phyloP scores from a whole-genome alignment of 2,113 vertebrate species.

The Empidonax alnorum region DNA sequence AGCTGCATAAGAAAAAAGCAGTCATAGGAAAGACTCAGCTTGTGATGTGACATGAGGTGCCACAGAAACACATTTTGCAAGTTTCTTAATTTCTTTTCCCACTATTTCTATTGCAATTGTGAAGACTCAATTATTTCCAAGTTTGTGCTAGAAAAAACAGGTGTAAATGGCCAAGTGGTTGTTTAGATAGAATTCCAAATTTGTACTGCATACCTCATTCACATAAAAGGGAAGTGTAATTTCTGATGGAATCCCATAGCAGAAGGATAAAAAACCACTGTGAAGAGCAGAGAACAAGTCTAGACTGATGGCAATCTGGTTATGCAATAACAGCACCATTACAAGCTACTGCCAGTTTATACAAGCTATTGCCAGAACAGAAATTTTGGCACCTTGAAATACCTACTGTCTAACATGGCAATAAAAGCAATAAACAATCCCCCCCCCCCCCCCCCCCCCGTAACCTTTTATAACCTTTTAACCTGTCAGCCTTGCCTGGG shows the following conservation, averaged over 20 bases:
- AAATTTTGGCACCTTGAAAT: not conserved
- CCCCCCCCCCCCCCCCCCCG: too few species aligned
- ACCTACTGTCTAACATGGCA: not conserved
- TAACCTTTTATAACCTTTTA: not conserved
- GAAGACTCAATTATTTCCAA: not conserved
- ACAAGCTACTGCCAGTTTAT: not conserved
- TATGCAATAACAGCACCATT: not conserved
- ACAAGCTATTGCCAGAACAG: not conserved
- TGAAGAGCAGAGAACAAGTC: not conserved
- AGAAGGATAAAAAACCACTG: not conserved
- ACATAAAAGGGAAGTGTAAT: conserved; percentile 21
- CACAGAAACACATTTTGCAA: not conserved
- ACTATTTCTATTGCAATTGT: not conserved
- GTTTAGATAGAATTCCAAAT: conserved; percentile 21
- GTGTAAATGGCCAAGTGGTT: not conserved
- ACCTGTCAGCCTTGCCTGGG: not conserved
- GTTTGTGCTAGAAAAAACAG: not conserved
- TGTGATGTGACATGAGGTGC: not conserved
- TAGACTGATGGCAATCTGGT: not conserved
- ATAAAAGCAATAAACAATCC: not conserved
- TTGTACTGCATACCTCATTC: conserved; percentile 42
- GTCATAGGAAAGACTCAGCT: not conserved
- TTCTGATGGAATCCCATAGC: conserved; percentile 38
- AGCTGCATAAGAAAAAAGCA: not conserved
- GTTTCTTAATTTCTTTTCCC: not conserved